Evolutionary conservation across 2,797 vertebrate species (phyloP).

Genomic region (Phalloptychus januarius): DNA sequence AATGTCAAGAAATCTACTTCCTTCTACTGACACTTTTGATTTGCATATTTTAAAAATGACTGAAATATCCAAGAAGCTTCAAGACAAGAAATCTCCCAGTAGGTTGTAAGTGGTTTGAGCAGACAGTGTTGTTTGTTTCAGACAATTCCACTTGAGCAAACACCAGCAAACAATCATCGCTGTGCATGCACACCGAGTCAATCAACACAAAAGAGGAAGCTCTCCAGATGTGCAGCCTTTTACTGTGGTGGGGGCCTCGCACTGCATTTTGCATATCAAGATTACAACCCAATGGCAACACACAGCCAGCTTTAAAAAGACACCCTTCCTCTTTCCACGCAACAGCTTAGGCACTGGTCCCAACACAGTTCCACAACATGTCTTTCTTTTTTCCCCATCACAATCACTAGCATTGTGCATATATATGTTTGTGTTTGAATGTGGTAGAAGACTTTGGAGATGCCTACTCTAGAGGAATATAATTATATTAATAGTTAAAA

Average conservation of each 20-base stretch:
- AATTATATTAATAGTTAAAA: too few species aligned
- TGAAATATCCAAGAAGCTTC: neutral
- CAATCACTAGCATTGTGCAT: neutral
- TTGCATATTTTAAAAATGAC: neutral
- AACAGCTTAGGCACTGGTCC: slow-evolving; percentile 8
- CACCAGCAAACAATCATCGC: slow-evolving; percentile 33
- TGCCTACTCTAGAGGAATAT: too few species aligned
- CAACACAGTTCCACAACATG: neutral
- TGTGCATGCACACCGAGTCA: slow-evolving; percentile 15
- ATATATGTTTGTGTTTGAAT: neutral
- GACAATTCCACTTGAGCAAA: slow-evolving; percentile 36
- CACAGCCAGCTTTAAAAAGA: slow-evolving; percentile 40
- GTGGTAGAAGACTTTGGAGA: neutral
- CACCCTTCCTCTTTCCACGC: slow-evolving; percentile 66
- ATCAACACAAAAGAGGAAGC: slow-evolving; percentile 81
- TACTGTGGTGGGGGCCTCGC: slow-evolving; percentile 37
- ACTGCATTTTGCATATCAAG: slow-evolving; percentile 81
- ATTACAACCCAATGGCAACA: slow-evolving; percentile 54
- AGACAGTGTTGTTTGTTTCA: slow-evolving; percentile 21
- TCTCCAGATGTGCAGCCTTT: slow-evolving; percentile 74
- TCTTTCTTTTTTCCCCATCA: neutral
- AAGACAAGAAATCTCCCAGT: neutral
- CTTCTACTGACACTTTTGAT: neutral
- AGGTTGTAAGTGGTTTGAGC: neutral
- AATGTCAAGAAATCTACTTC: neutral